These are phyloP conservation scores for Hypomecis punctinalis DNA, from an alignment of 2,888 invertebrate species.

Conservation along the genomic window DNA sequence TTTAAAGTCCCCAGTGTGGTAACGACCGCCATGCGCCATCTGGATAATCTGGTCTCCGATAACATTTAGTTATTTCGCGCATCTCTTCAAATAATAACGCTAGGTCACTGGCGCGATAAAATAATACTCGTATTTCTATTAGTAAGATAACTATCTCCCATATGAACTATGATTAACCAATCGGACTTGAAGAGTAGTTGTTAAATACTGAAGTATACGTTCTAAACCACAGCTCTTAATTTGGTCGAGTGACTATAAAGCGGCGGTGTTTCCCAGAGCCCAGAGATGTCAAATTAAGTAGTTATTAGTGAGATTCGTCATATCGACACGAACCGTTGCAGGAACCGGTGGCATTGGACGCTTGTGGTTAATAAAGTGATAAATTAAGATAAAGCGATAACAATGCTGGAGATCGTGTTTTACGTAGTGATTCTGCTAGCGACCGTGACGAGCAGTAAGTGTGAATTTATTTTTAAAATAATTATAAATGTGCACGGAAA, in stretches of 20 bases:
- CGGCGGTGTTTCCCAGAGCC: constrained; percentile 24
- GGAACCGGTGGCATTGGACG: constrained; percentile 35
- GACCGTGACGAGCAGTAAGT: constrained; percentile 56
- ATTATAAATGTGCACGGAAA: neutral
- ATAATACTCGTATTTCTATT: too few relatives aligned
- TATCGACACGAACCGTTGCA: constrained; percentile 42
- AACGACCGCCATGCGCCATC: constrained; percentile 40
- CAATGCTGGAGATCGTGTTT: constrained; percentile 47
- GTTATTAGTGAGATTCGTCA: constrained; percentile 24
- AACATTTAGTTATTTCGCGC: constrained; percentile 41
- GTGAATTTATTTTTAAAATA: constrained; percentile 34
- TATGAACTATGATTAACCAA: constrained; percentile 10
- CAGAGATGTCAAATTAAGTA: constrained; percentile 23
- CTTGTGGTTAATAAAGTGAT: constrained; percentile 14
- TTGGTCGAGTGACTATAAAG: constrained; percentile 25
- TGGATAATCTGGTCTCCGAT: constrained; percentile 49
- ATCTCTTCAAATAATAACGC: constrained; percentile 36
- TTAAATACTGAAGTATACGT: constrained; percentile 3
- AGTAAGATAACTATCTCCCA: constrained; percentile 3
- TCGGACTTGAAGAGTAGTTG: constrained; percentile 9
- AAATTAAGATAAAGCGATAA: constrained; percentile 40
- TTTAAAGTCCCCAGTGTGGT: constrained; percentile 44
- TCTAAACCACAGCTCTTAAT: constrained; percentile 8
- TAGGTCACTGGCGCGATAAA: constrained; percentile 2
- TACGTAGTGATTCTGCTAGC: constrained; percentile 46